Conservation (phyloP, 1,140 invertebrate genomes). For the Rhysida immarginata region DNA sequence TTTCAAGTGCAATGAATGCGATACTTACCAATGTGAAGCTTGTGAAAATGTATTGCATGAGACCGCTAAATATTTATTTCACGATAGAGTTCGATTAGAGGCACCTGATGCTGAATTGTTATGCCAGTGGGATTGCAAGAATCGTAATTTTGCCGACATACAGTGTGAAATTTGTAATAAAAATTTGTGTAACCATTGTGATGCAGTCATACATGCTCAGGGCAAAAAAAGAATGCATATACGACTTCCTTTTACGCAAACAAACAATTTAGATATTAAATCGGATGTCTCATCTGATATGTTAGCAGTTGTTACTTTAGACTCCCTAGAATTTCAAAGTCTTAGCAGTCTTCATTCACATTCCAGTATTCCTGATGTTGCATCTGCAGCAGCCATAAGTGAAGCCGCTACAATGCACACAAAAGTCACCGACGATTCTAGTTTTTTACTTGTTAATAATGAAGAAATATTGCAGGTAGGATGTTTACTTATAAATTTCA, state of each 20-base stretch:
- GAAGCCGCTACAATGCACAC: background rate
- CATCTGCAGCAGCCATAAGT: background rate
- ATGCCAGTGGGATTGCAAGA: slow-evolving; percentile 25
- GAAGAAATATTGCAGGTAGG: slow-evolving; percentile 22
- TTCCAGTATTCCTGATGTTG: background rate
- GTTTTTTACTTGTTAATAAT: slow-evolving; percentile 18
- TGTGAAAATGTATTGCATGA: slow-evolving; percentile 30
- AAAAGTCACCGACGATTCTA: background rate
- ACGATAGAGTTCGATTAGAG: slow-evolving; percentile 22
- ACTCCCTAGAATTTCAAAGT: slow-evolving; percentile 11
- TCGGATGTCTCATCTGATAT: background rate
- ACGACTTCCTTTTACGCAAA: slow-evolving; percentile 8
- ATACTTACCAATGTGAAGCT: slow-evolving; percentile 26
- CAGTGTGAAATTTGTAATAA: slow-evolving; percentile 26
- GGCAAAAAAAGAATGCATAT: slow-evolving; percentile 13
- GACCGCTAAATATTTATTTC: slow-evolving; percentile 23
- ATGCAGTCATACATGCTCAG: slow-evolving; percentile 21
- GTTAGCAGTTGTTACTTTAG: background rate
- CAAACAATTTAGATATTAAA: background rate
- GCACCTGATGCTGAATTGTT: slow-evolving; percentile 20
- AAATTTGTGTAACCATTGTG: slow-evolving; percentile 28
- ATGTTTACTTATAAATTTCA: too few species aligned
- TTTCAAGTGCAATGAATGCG: slow-evolving; percentile 27
- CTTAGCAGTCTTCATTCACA: background rate
- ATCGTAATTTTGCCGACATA: slow-evolving; percentile 28